These are phyloP conservation scores for Boloria selene DNA, from an alignment of 2,888 invertebrate genomes.

Conservation along the genomic window DNA sequence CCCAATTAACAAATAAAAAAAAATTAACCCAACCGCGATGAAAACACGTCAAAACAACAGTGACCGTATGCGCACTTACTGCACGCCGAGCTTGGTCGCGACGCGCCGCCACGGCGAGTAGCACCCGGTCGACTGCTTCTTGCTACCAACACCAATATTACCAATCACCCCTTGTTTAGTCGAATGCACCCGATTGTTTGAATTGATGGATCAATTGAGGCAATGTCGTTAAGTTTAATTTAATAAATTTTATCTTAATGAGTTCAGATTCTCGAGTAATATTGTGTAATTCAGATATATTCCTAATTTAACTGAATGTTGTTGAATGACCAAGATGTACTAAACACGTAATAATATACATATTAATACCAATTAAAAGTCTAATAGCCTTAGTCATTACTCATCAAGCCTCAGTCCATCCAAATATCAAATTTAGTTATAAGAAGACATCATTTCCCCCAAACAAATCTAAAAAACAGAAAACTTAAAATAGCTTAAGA, in stretches of 20 bases:
- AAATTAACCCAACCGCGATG: constrained; percentile 29
- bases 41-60: constrained; percentile 36
- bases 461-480: constrained; percentile 43
- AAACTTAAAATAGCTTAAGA: constrained; percentile 41
- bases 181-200: background rate
- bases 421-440: constrained; percentile 49
- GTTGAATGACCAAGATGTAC: too few species aligned
- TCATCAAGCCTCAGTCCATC: constrained; percentile 45
- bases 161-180: constrained; percentile 8
- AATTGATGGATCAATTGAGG: constrained; percentile 51
- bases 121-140: constrained; percentile 87
- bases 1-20: background rate
- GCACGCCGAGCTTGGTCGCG: constrained; percentile 96
- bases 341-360: too few species aligned
- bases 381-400: too few species aligned
- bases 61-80: constrained; percentile 85
- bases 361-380: background rate
- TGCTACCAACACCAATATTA: constrained; percentile 73
- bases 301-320: too few species aligned
- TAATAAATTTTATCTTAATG: background rate
- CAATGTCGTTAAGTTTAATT: constrained; percentile 18
- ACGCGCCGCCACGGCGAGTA: constrained; percentile 97
- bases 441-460: constrained; percentile 50
- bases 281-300: too few species aligned
- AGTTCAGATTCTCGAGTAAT: too few species aligned